These are phyloP conservation scores for Abscondita cerata DNA, from an alignment of 2,888 invertebrate genomes.

Conservation along the genomic window DNA sequence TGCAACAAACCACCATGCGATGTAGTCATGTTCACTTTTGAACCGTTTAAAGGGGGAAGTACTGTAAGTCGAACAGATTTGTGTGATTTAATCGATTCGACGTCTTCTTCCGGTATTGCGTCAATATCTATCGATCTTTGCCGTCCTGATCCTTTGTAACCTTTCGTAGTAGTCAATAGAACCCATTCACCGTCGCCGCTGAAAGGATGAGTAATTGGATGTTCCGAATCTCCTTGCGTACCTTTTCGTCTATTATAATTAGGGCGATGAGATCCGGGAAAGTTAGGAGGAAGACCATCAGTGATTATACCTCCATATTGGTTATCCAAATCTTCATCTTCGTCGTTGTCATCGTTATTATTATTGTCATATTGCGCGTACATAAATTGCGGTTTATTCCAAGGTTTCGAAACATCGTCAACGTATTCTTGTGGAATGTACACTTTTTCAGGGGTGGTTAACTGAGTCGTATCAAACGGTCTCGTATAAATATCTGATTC, in stretches of 20 bases:
- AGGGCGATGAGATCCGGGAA: slow-evolving; percentile 53
- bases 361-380: slow-evolving; percentile 57
- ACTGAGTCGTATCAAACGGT: slow-evolving; percentile 10
- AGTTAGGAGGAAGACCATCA: slow-evolving; percentile 63
- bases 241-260: slow-evolving; percentile 45
- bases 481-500: background rate
- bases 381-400: slow-evolving; percentile 55
- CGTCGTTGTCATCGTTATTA: background rate
- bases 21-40: slow-evolving; percentile 68
- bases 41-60: slow-evolving; percentile 70
- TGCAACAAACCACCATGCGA: slow-evolving; percentile 79
- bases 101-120: slow-evolving; percentile 30
- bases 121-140: slow-evolving; percentile 51
- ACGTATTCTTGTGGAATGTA: slow-evolving; percentile 41
- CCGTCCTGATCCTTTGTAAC: slow-evolving; percentile 65
- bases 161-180: slow-evolving; percentile 77
- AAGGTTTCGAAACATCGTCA: slow-evolving; percentile 29
- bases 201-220: slow-evolving; percentile 67
- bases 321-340: slow-evolving; percentile 40
- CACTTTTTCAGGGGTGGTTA: slow-evolving; percentile 40
- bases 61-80: slow-evolving; percentile 68
- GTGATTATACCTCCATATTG: slow-evolving; percentile 59
- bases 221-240: slow-evolving; percentile 46
- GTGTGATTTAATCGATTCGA: slow-evolving; percentile 46
- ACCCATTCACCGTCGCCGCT: slow-evolving; percentile 80